Evolutionary conservation across 2,797 vertebrate genomes (phyloP).

Genomic region (Rhynchotus rufescens): DNA sequence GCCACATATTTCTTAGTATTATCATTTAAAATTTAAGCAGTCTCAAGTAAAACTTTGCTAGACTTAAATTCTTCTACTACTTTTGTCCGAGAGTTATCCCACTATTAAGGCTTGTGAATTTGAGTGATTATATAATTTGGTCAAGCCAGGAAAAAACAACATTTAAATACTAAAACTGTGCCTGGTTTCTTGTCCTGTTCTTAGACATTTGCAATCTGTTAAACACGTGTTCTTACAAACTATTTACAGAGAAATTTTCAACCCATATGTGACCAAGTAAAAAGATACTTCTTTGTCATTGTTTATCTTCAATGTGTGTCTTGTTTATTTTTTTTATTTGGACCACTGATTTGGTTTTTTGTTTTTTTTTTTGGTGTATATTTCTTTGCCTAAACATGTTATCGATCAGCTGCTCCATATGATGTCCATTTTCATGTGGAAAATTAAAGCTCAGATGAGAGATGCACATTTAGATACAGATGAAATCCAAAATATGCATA

Average conservation of each 20-base stretch:
- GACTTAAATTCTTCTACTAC: neutral
- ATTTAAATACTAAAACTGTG: neutral
- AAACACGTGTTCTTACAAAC: rapidly evolving
- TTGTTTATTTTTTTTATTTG: neutral
- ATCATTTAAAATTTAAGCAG: neutral
- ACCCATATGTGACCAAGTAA: rapidly evolving
- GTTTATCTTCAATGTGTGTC: neutral
- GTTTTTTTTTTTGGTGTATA: too few relatives aligned
- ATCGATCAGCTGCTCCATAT: neutral
- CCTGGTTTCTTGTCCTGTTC: neutral
- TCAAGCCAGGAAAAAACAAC: neutral
- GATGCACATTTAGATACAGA: neutral
- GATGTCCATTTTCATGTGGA: neutral
- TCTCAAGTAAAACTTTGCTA: neutral
- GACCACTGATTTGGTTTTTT: neutral
- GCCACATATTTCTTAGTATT: neutral
- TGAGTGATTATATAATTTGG: neutral
- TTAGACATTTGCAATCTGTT: neutral
- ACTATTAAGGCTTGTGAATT: neutral
- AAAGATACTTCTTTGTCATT: neutral
- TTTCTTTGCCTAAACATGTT: neutral
- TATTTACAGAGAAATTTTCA: neutral
- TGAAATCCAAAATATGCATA: neutral
- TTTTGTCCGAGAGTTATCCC: neutral
- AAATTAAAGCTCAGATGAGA: neutral